These are phyloP conservation scores for Pithys albifrons DNA, from an alignment of 2,113 vertebrate species.

Conservation along the genomic window DNA sequence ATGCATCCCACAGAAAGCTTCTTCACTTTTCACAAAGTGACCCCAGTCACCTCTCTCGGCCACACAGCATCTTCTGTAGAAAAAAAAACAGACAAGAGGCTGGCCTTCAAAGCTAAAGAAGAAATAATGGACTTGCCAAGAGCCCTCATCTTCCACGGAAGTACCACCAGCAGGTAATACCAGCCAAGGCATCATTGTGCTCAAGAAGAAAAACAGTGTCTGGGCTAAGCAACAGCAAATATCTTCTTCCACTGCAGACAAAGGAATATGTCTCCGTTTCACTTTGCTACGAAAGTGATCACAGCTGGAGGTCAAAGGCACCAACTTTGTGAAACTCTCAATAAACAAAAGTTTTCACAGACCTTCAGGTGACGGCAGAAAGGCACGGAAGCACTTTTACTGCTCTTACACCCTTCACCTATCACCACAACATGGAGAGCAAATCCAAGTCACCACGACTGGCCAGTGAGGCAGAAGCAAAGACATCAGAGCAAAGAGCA, in stretches of 20 bases:
- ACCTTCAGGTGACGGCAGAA: background rate
- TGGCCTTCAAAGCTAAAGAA: background rate
- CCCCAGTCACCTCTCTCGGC: accelerated
- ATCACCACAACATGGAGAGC: accelerated
- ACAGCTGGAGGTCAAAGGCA: background rate
- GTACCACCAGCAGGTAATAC: background rate
- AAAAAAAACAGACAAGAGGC: background rate
- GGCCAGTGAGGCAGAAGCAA: background rate
- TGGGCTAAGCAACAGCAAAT: background rate
- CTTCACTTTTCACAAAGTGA: background rate
- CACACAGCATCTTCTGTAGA: background rate
- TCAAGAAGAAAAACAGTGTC: background rate
- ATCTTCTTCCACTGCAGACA: background rate
- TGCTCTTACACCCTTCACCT: background rate
- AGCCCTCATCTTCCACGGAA: background rate
- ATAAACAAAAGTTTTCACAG: background rate
- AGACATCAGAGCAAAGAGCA: background rate
- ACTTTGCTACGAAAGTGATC: background rate
- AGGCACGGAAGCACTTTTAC: background rate
- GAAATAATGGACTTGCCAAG: background rate
- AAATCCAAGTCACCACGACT: background rate
- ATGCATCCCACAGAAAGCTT: background rate
- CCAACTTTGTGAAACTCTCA: background rate
- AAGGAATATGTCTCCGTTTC: background rate
- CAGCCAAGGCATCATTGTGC: background rate